Evolutionary conservation across 2,113 vertebrate species (phyloP), one percentile per base, ranked within the genome.

Genomic region (Psilopogon haemacephalus): DNA sequence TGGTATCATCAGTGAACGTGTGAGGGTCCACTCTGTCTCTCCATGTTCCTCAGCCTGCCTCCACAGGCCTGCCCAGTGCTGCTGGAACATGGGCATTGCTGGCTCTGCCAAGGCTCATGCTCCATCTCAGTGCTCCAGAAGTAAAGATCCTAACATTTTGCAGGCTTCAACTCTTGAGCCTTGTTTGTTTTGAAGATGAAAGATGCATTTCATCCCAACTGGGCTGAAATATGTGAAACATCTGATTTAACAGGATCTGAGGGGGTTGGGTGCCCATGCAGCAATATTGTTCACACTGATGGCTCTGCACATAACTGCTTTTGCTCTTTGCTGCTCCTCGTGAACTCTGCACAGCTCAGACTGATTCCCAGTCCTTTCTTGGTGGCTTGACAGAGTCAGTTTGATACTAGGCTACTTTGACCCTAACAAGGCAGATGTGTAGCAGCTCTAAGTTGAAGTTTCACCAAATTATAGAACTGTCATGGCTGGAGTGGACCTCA

Each of bases 241-340:
- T 83, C 54, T 91, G 33, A 90, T 78, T 94, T 80, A 94, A 82
- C 21, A 48, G 72, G 74, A 88, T 62, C 58, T 44, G 35, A 69
- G 85, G 73, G 72, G 91, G 75, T 74, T 42, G 32, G 44, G 62
- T 44, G 73, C 91, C 81, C 79, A 95, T 89, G 0, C 88, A 17
- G 86, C 19, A 23, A 84, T 80, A 52, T 95, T 95, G 94, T 95
- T 54, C 0, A 0, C 46, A 54, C 35, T 90, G 96, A 95, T 97
- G 93, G 95, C 73, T 86, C 65, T 91, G 94, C 76, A 86, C 83
- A 94, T 95, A 90, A 54, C 72, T 93, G 46, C 4, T 48, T 91
- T 73, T 5, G 44, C 58, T 72, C 50, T 63, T 40, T 67, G 50
- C 35, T 64, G 70, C 81, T 89, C 63, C 16, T 3, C 32, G 27